Percentiles rank a stretch among this genome's conserved stretches.
phyloP scores from a whole-genome alignment of 1,140 invertebrate genomes.

The Leptoteleia sp. region DNA sequence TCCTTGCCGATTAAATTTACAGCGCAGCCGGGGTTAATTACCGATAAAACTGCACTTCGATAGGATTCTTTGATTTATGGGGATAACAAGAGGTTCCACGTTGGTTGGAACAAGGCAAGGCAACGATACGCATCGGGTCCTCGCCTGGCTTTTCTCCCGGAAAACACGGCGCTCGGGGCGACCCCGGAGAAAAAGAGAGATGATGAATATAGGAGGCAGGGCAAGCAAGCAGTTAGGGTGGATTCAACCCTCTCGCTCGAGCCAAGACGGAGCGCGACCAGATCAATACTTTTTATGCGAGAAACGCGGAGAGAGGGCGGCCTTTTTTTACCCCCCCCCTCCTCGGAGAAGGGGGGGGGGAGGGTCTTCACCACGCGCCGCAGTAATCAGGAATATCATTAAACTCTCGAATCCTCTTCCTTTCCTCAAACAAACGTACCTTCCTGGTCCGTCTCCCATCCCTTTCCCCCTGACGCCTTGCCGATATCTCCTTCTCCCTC shows the following conservation, averaged over 20 bases:
- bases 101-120: slow-evolving; percentile 18
- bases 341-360: too few relatives aligned
- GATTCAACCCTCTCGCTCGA: slow-evolving; percentile 78
- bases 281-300: slow-evolving; percentile 80
- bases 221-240: slow-evolving; percentile 75
- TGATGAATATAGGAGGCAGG: slow-evolving; percentile 71
- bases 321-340: too few relatives aligned
- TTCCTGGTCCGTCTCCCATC: slow-evolving; percentile 7
- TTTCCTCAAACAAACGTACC: slow-evolving; percentile 54
- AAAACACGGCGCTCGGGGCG: slow-evolving; percentile 59
- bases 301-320: slow-evolving; percentile 64
- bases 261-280: slow-evolving; percentile 69
- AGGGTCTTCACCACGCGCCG: slow-evolving; percentile 69
- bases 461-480: too few relatives aligned
- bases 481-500: too few relatives aligned
- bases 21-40: slow-evolving; percentile 13
- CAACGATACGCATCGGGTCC: slow-evolving; percentile 59
- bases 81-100: slow-evolving; percentile 11
- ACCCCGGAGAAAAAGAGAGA: slow-evolving; percentile 59
- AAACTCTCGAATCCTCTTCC: slow-evolving; percentile 77
- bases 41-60: slow-evolving; percentile 10
- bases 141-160: slow-evolving; percentile 62
- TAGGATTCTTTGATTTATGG: slow-evolving; percentile 18
- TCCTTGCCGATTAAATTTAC: not conserved
- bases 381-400: slow-evolving; percentile 81